Percentiles rank a stretch among this genome's conserved stretches.
phyloP scores from a whole-genome alignment of 1,140 invertebrate species.

The Hesperophylax magnus region DNA sequence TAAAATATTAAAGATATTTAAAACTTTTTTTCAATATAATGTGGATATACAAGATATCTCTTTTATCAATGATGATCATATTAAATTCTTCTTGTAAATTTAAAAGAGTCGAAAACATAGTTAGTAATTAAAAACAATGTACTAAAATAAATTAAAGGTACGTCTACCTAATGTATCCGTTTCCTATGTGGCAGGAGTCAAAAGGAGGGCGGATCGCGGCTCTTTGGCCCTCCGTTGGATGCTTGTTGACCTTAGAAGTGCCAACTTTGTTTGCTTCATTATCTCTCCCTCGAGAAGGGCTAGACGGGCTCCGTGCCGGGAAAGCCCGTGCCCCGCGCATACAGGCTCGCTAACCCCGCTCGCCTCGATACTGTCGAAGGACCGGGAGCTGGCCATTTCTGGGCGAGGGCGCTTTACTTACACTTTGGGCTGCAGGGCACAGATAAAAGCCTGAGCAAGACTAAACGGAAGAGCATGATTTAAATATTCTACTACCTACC shows the following conservation, averaged over 20 bases:
- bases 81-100: too few species aligned
- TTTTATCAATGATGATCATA: too few species aligned
- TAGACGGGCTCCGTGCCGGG: neutral
- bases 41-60: too few species aligned
- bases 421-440: neutral
- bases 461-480: neutral
- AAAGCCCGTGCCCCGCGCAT: neutral
- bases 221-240: neutral
- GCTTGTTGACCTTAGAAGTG: neutral
- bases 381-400: neutral
- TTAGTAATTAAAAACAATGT: too few species aligned
- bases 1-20: too few species aligned
- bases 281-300: neutral
- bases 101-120: too few species aligned
- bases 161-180: too few species aligned
- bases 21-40: too few species aligned
- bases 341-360: neutral
- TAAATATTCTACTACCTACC: slow-evolving; percentile 6
- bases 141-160: too few species aligned
- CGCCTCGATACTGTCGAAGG: neutral
- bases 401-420: neutral
- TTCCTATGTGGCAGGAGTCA: neutral
- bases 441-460: neutral
- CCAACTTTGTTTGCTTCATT: slow-evolving; percentile 13
- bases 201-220: neutral